These are phyloP conservation scores for Aplochiton taeniatus DNA, from an alignment of 2,797 vertebrate genomes.

Conservation along the genomic window DNA sequence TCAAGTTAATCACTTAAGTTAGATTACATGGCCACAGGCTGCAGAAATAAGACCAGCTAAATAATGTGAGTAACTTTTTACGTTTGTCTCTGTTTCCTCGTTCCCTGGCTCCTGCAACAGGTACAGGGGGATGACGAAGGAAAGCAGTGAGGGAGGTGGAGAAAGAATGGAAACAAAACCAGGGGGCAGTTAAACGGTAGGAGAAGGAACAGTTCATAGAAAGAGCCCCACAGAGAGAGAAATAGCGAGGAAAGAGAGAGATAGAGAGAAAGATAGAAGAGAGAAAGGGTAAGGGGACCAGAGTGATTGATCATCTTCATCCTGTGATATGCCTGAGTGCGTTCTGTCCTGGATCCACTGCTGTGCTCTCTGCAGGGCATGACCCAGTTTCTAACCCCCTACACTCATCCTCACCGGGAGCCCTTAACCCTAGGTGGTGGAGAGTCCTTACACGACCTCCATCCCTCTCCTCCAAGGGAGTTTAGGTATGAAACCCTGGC, in stretches of 20 bases:
- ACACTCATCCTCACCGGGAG: too few species aligned
- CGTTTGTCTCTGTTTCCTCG: too few species aligned
- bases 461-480: constrained; percentile 36
- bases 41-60: too few species aligned
- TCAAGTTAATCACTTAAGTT: too few species aligned
- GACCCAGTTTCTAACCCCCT: too few species aligned
- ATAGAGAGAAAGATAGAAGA: constrained; percentile 10
- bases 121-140: not conserved
- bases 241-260: constrained; percentile 12
- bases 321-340: not conserved
- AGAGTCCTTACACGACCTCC: constrained; percentile 40
- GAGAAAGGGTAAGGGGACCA: constrained; percentile 10
- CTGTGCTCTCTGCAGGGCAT: constrained; percentile 36
- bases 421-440: constrained; percentile 37
- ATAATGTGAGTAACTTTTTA: too few species aligned
- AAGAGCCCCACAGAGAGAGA: constrained; percentile 9
- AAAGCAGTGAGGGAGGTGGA: too few species aligned
- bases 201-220: too few species aligned
- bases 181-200: too few species aligned
- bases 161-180: too few species aligned
- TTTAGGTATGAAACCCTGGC: constrained; percentile 40
- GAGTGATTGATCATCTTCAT: constrained; percentile 33
- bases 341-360: not conserved
- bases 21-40: too few species aligned
- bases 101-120: constrained; percentile 1